Base-by-base conservation (phyloP, 2,113 vertebrate species). In the Nestor notabilis region DNA sequence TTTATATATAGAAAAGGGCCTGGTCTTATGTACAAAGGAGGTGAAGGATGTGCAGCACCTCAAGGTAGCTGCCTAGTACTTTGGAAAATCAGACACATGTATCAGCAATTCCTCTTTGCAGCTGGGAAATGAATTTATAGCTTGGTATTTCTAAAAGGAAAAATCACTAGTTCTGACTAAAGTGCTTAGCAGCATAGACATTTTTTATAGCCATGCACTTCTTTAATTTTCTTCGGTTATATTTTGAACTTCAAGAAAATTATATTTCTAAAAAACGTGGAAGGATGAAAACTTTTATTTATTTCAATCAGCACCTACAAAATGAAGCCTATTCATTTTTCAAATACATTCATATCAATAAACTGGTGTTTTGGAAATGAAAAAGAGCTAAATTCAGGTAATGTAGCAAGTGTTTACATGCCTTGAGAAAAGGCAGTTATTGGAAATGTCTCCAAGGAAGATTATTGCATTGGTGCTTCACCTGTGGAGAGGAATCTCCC, bases 101-200 rank as follows among this genome's bases (percentile, higher is more conserved):
- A 92, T 95, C 78, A 93, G 69, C 77, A 84, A 49, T 92, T 97
- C 94, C 52, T 92, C 28, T 46, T 84, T 69, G 89, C 80, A 92
- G 77, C 80, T 97, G 89, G 74, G 65, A 91, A 86, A 90, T 83
- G 86, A 93, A 95, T 93, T 83, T 86, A 63, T 93, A 93, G 68
- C 53, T 92, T 93, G 64, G 27, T 93, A 66, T 96, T 93, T 93
- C 79, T 78, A 78, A 93, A 86, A 83, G 68, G 71, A 86, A 94
- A 95, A 93, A 81, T 90, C 52, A 53, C 82, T 83, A 83, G 55
- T 82, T 93, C 76, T 91, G 80, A 71, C 64, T 89, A 77, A 95
- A 95, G 79, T 74, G 50, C 56, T 92, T 89, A 66, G 55, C 69
- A 84, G 55, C 0, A 0, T 66, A 86, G 63, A 63, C 37, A 52